A percentile compares a stretch with the other conserved stretches of the same genome.
These are phyloP conservation scores for Dasysyrphus tricinctus DNA, from an alignment of 2,888 invertebrate species.

Conservation along the genomic window DNA sequence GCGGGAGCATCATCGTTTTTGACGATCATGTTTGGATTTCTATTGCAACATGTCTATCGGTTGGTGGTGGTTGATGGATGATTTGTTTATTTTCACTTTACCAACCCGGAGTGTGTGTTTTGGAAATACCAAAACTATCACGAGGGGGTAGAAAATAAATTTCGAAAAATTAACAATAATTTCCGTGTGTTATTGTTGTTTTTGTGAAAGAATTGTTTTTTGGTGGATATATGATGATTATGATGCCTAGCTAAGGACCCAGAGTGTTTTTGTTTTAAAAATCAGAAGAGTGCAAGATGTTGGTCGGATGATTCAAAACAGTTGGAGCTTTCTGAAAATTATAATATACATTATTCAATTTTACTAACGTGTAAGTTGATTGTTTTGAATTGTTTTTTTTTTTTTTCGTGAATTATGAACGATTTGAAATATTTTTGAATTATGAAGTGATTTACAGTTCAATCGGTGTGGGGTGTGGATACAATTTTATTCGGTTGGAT, in stretches of 20 bases:
- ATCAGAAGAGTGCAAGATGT: slow-evolving; percentile 13
- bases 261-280: slow-evolving; percentile 58
- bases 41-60: slow-evolving; percentile 72
- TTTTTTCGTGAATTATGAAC: slow-evolving; percentile 31
- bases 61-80: slow-evolving; percentile 68
- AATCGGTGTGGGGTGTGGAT: not conserved
- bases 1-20: slow-evolving; percentile 59
- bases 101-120: slow-evolving; percentile 61
- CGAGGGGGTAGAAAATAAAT: slow-evolving; percentile 65
- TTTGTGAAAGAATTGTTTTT: slow-evolving; percentile 2
- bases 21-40: slow-evolving; percentile 72
- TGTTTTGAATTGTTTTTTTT: slow-evolving; percentile 63
- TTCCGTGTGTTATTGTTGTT: slow-evolving; percentile 50
- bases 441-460: slow-evolving; percentile 60
- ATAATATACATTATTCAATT: slow-evolving; percentile 58
- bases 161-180: slow-evolving; percentile 71
- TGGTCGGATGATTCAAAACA: slow-evolving; percentile 61
- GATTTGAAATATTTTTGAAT: slow-evolving; percentile 43
- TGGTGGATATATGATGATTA: slow-evolving; percentile 34
- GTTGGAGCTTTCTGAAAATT: slow-evolving; percentile 38
- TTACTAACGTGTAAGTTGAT: slow-evolving; percentile 67
- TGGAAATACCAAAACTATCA: slow-evolving; percentile 53
- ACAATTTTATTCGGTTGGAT: not conserved
- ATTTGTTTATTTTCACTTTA: slow-evolving; percentile 71
- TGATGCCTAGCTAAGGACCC: slow-evolving; percentile 7